These are phyloP conservation scores for Tragelaphus buxtoni DNA, from an alignment of 2,113 vertebrate genomes.

Conservation along the genomic window DNA sequence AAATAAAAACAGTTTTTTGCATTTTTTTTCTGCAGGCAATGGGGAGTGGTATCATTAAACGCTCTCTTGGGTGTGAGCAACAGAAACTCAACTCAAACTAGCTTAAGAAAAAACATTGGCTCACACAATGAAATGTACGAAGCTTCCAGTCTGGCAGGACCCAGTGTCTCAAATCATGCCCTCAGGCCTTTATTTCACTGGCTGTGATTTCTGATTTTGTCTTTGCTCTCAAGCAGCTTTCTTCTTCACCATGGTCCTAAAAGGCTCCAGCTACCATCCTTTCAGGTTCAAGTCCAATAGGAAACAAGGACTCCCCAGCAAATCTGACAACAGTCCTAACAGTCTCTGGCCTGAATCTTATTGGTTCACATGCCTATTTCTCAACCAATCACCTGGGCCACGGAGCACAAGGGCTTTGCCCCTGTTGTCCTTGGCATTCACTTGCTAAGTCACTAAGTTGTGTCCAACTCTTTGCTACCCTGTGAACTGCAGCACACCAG, in stretches of 20 bases:
- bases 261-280: neutral
- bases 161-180: neutral
- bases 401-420: accelerated
- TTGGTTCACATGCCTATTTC: neutral
- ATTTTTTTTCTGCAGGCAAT: neutral
- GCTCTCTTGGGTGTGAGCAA: neutral
- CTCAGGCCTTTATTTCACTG: neutral
- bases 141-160: neutral
- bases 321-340: neutral
- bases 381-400: neutral
- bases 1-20: neutral
- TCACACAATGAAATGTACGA: neutral
- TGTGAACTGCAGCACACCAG: neutral
- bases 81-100: neutral
- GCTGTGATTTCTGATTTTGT: neutral
- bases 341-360: neutral
- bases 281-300: neutral
- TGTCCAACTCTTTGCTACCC: neutral
- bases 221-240: neutral
- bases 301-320: neutral
- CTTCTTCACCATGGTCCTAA: neutral
- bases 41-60: neutral
- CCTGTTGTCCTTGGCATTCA: neutral
- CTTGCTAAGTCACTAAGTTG: neutral
- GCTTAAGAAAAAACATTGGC: neutral